Conservation (phyloP, 2,797 vertebrate species). For the Rousettus madagascariensis region DNA sequence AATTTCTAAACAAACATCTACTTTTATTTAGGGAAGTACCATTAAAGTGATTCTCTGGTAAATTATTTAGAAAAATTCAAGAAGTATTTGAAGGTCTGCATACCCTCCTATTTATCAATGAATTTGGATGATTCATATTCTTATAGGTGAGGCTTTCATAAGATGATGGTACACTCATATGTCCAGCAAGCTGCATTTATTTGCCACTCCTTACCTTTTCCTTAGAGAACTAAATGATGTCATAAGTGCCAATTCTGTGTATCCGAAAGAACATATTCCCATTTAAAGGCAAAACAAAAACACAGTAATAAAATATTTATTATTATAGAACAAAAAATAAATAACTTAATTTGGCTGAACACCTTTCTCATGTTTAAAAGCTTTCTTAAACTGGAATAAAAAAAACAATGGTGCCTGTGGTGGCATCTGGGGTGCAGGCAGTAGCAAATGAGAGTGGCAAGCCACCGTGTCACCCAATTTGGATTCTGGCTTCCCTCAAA, state of each 20-base stretch:
- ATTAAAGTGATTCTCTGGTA: background rate
- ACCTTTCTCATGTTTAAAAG: background rate
- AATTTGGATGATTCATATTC: background rate
- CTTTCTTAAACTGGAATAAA: background rate
- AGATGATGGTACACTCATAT: background rate
- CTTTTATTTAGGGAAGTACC: background rate
- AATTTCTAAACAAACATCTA: background rate
- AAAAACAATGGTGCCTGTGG: background rate
- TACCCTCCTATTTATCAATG: background rate
- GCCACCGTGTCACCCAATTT: background rate
- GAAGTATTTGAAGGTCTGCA: background rate
- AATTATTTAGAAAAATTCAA: background rate
- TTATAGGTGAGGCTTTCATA: background rate
- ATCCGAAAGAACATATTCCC: background rate
- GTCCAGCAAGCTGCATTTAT: background rate
- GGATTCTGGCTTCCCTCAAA: slow-evolving; percentile 52
- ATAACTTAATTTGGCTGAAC: background rate
- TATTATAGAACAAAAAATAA: background rate
- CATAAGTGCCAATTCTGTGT: background rate
- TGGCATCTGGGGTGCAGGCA: too few relatives aligned
- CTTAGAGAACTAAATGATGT: background rate
- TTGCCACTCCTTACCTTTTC: background rate
- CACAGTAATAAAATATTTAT: background rate
- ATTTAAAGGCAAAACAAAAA: background rate
- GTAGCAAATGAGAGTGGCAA: background rate